These are phyloP conservation scores for Leptonema lineaticorne DNA, from an alignment of 1,140 invertebrate species.

Conservation along the genomic window DNA sequence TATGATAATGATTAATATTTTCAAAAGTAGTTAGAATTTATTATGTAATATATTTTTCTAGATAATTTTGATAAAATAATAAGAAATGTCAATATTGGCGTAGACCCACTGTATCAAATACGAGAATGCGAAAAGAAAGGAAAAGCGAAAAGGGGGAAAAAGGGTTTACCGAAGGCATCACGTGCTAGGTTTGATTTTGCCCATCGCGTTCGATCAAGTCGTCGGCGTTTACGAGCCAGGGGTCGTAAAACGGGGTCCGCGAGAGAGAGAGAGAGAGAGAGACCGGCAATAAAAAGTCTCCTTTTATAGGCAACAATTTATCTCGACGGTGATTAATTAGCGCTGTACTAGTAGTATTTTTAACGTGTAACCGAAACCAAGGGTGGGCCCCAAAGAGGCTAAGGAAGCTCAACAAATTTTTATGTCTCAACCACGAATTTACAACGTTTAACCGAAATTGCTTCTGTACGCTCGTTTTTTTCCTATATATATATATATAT, in stretches of 20 bases:
- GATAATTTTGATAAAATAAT: no score
- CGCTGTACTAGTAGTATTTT: slow-evolving; percentile 26
- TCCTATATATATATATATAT: not conserved
- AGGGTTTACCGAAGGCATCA: slow-evolving; percentile 20
- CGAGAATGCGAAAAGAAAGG: not conserved
- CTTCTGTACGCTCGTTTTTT: no score
- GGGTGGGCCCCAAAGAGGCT: not conserved
- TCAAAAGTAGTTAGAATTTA: no score
- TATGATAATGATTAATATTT: no score
- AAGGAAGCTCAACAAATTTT: not conserved
- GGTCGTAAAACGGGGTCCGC: slow-evolving; percentile 12
- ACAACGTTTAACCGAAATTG: not conserved
- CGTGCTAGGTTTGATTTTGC: slow-evolving; percentile 20
- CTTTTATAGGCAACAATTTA: slow-evolving; percentile 33
- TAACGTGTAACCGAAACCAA: slow-evolving; percentile 24
- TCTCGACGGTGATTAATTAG: slow-evolving; percentile 35
- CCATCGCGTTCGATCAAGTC: slow-evolving; percentile 26
- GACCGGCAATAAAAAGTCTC: slow-evolving; percentile 28
- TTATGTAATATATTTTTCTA: no score
- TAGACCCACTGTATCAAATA: no score
- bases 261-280: not conserved
- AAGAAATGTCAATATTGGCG: no score
- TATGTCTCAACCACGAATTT: slow-evolving; percentile 1
- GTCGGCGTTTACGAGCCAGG: slow-evolving; percentile 23
- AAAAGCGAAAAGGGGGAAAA: not conserved